These are phyloP conservation scores for Montipora capricornis DNA, from an alignment of 64 coral and sea anemone species.

Conservation along the genomic window DNA sequence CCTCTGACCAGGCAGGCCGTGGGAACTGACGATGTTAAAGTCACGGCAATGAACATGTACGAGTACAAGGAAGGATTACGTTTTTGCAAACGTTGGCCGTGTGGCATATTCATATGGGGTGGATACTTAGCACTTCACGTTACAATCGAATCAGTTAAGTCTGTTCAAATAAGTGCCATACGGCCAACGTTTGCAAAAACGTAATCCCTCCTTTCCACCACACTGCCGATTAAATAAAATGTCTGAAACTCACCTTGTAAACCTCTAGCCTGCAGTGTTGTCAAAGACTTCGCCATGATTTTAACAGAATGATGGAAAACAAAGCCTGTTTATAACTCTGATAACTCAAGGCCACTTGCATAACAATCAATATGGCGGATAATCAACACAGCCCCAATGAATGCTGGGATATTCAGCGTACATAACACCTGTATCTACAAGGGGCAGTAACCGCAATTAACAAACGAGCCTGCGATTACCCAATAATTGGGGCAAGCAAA, in stretches of 20 bases:
- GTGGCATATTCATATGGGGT: no score
- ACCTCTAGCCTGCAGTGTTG: constrained; percentile 46
- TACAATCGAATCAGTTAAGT: no score
- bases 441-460: not conserved
- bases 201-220: not conserved
- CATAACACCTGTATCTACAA: not conserved
- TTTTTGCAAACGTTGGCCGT: no score
- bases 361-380: constrained; percentile 37
- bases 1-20: no score
- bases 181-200: no score
- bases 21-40: no score
- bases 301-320: not conserved
- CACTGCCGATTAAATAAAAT: not conserved
- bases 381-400: not conserved
- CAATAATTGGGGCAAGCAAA: no score
- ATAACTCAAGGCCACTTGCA: not conserved
- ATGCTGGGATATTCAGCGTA: not conserved
- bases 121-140: no score
- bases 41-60: no score
- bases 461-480: not conserved
- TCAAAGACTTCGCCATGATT: constrained; percentile 58
- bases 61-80: no score
- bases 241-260: constrained; percentile 11
- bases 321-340: not conserved
- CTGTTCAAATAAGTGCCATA: no score